Evolutionary conservation across 2,113 vertebrate species (phyloP), one percentile per base, ranked within the genome.

Genomic region (Actenoides lindsayi): DNA sequence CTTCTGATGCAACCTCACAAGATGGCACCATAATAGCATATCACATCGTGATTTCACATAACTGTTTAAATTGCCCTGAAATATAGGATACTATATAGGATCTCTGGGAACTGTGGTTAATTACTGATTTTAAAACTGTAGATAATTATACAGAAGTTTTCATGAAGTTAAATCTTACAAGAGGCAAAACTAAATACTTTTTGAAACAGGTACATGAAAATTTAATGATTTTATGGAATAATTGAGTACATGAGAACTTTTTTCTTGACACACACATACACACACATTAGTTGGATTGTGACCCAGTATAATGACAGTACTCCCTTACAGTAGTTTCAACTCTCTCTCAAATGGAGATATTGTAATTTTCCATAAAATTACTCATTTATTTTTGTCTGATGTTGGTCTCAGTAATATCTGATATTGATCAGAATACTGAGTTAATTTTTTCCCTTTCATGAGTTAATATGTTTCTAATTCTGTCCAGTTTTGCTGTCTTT

Each of bases 21-120:
- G 95, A 83, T 89, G 96, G 95, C 95, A 92, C 87, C 77, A 33
- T 62, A 46, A 19, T 70, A 69, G 53, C 48, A 2, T 2, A 21
- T 8, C 57, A 50, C 44, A 62, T 46, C 27, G 7, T 19, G 2
- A 25, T 21, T 87, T 56, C n/a, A 5, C 53, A 31, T 39, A 51
- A 19, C 31, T 71, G 11, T n/a, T 82, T 19, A 9, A 14, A 30
- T 63, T 24, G n/a, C 31, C 37, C 17, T 42, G 31, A 70, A 48
- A 14, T 27, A 4, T 0, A 25, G 16, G n/a, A 6, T 37, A 2
- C 25, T 16, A 1, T 9, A 4, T 30, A n/a, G 67, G 30, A 39
- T 30, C 44, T 48, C 1, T 17, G 24, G 50, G 68, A 91, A 65
- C 31, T 37, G 23, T 48, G 11, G 13, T 57, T 80, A 53, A 57